Conservation (phyloP, 2,113 vertebrate species). For the Stegostoma tigrinum region DNA sequence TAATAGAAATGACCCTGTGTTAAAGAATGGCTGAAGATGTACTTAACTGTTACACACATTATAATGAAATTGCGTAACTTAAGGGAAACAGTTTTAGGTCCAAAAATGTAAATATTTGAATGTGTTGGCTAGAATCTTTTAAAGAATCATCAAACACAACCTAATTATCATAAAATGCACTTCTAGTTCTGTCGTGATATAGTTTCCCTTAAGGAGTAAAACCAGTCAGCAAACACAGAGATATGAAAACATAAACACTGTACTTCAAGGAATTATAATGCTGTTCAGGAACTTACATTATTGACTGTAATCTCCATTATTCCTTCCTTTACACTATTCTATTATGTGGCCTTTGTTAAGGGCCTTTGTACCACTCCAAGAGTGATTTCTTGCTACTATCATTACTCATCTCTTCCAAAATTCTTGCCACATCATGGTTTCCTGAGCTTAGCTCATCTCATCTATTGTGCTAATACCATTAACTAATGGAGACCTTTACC, state of each 20-base stretch:
- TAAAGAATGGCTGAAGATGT: not conserved
- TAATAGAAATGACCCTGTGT: not conserved
- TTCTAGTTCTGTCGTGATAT: not conserved
- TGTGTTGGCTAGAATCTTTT: not conserved
- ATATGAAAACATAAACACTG: not conserved
- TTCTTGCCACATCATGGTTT: too few species aligned
- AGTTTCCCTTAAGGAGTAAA: not conserved
- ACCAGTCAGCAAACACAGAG: not conserved
- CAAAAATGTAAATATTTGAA: not conserved
- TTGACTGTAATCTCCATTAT: not conserved
- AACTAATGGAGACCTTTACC: too few species aligned
- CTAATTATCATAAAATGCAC: not conserved
- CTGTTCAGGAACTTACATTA: not conserved
- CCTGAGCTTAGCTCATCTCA: too few species aligned
- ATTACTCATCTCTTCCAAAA: too few species aligned
- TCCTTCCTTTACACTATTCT: too few species aligned
- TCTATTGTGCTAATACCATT: too few species aligned
- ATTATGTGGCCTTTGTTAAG: too few species aligned
- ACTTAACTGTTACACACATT: not conserved
- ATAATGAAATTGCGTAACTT: not conserved
- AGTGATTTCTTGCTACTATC: too few species aligned
- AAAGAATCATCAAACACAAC: not conserved
- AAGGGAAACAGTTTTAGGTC: not conserved
- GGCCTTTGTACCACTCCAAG: too few species aligned
- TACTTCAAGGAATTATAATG: not conserved